These are phyloP conservation scores for Decapterus maruadsi DNA, from an alignment of 2,797 vertebrate species.

Conservation along the genomic window DNA sequence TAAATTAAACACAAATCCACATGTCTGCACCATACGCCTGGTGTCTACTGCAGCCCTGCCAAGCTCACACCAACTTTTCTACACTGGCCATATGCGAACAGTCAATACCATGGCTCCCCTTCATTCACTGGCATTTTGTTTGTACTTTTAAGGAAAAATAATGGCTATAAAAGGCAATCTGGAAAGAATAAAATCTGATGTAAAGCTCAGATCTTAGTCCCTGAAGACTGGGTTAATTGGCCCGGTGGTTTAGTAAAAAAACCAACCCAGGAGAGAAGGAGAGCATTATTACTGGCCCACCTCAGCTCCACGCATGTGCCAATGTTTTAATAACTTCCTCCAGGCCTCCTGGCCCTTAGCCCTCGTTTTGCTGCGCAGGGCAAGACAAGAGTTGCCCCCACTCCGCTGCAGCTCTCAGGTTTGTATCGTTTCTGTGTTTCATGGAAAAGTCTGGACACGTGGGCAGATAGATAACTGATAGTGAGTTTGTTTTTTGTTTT, in stretches of 20 bases:
- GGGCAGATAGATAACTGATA: conserved; percentile 29
- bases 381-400: conserved; percentile 68
- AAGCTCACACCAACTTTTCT: conserved; percentile 70
- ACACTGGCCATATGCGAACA: conserved; percentile 78
- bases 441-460: conserved; percentile 75
- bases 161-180: conserved; percentile 86
- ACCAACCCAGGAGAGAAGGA: conserved; percentile 76
- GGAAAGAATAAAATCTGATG: conserved; percentile 85
- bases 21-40: conserved; percentile 63
- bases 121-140: conserved; percentile 85
- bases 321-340: conserved; percentile 86
- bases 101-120: conserved; percentile 77
- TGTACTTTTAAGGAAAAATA: conserved; percentile 85
- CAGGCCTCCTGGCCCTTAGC: conserved; percentile 82
- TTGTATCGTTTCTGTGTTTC: conserved; percentile 63
- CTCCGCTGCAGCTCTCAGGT: conserved; percentile 54
- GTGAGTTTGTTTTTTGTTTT: neutral
- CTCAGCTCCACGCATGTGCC: conserved; percentile 81
- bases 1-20: conserved; percentile 73
- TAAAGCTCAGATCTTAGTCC: conserved; percentile 86
- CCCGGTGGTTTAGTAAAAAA: conserved; percentile 81
- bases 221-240: conserved; percentile 85
- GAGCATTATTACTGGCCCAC: conserved; percentile 85
- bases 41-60: conserved; percentile 53
- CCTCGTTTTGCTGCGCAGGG: conserved; percentile 76